Percentiles rank a stretch among this genome's conserved stretches.
phyloP scores from a whole-genome alignment of 2,888 invertebrate species.

The Amblyjoppa fuscipennis region DNA sequence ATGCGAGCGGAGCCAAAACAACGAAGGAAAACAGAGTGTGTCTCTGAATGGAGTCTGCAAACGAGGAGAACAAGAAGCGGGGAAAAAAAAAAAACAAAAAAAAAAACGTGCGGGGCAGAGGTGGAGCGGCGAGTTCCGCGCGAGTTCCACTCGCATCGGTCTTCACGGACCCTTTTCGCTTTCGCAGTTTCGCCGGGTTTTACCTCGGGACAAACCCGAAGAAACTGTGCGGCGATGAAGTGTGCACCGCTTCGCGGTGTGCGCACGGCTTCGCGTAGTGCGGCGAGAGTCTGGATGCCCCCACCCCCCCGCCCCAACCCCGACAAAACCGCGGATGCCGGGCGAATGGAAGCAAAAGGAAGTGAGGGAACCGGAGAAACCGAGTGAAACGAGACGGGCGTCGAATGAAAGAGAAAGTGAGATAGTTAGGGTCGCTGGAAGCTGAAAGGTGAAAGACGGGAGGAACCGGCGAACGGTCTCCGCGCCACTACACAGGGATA shows the following conservation, averaged over 20 bases:
- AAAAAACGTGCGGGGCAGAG: constrained; percentile 18
- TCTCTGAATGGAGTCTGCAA: constrained; percentile 76
- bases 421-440: constrained; percentile 68
- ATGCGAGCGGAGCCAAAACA: constrained; percentile 74
- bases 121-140: constrained; percentile 17
- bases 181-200: neutral
- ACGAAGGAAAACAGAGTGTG: constrained; percentile 72
- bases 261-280: neutral
- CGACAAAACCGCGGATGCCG: constrained; percentile 12
- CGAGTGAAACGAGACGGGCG: constrained; percentile 45
- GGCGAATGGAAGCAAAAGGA: constrained; percentile 34
- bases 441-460: constrained; percentile 81
- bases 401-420: constrained; percentile 40
- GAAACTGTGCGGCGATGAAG: constrained; percentile 19
- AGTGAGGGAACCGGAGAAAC: constrained; percentile 5
- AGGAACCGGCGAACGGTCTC: constrained; percentile 74
- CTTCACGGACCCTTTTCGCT: constrained; percentile 21
- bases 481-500: constrained; percentile 79
- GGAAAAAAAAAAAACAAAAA: constrained; percentile 23
- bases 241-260: neutral
- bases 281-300: constrained; percentile 9
- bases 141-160: constrained; percentile 31
- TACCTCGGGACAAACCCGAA: neutral
- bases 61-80: constrained; percentile 45
- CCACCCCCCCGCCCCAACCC: too few species aligned